Evolutionary conservation across 2,113 vertebrate species (phyloP).

Genomic region (Onychorhynchus coronatus): DNA sequence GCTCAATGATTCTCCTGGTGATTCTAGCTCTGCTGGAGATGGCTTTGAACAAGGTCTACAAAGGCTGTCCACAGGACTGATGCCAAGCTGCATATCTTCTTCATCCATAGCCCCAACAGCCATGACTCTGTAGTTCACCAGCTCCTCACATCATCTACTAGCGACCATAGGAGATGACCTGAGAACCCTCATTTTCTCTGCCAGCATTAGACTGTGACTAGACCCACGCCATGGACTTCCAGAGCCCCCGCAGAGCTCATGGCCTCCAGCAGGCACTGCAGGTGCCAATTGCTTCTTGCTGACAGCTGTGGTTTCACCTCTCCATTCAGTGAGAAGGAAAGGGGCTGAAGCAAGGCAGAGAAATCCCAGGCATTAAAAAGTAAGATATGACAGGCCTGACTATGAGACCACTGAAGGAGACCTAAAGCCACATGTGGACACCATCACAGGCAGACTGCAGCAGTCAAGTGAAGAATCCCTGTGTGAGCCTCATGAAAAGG

Average conservation of each 20-base stretch:
- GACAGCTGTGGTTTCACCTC: background rate
- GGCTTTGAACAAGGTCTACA: background rate
- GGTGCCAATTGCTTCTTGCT: background rate
- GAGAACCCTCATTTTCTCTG: background rate
- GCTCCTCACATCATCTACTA: background rate
- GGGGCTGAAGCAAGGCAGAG: background rate
- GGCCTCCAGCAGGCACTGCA: background rate
- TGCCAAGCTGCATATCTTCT: background rate
- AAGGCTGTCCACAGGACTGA: background rate
- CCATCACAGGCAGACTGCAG: background rate
- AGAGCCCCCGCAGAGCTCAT: background rate
- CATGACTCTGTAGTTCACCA: background rate
- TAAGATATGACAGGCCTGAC: background rate
- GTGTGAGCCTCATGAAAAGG: background rate
- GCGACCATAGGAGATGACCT: background rate
- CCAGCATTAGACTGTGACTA: background rate
- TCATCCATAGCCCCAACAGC: accelerated
- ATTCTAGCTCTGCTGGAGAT: background rate
- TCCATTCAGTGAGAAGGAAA: background rate
- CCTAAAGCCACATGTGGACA: background rate
- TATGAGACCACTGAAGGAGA: background rate
- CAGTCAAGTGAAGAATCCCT: background rate
- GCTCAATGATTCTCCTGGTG: background rate
- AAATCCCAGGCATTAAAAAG: background rate
- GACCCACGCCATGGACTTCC: background rate